phyloP scores from a whole-genome alignment of 2,797 vertebrate genomes.

The Ibycter americanus region DNA sequence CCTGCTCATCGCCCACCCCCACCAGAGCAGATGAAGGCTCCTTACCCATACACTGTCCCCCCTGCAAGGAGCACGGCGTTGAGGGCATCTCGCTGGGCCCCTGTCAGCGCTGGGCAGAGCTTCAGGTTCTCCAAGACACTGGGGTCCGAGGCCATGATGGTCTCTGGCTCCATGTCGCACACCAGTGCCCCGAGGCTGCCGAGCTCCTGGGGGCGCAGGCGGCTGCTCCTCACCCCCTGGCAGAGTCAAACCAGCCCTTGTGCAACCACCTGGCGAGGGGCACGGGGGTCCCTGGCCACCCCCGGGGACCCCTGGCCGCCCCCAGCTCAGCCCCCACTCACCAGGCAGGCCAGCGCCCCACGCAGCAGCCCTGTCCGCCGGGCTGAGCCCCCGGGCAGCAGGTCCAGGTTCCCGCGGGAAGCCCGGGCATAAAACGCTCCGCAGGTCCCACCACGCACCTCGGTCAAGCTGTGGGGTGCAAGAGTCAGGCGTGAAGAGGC shows the following conservation, averaged over 20 bases:
- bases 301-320: background rate
- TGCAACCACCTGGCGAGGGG: accelerated
- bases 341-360: conserved; percentile 52
- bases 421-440: conserved; percentile 14
- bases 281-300: no score
- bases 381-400: conserved; percentile 55
- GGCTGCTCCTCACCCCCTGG: background rate
- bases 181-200: conserved; percentile 16
- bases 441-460: background rate
- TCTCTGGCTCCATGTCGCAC: conserved; percentile 61
- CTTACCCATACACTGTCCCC: conserved; percentile 15
- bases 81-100: background rate
- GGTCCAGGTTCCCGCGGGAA: conserved; percentile 39
- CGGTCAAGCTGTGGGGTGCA: background rate
- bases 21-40: accelerated
- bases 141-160: background rate
- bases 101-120: conserved; percentile 23
- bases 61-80: conserved; percentile 28
- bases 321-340: background rate
- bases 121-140: conserved; percentile 47
- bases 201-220: conserved; percentile 37
- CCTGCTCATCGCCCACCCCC: accelerated
- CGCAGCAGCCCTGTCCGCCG: conserved; percentile 15
- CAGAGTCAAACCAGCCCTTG: background rate
- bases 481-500: background rate